Base-by-base conservation (phyloP, 2,797 vertebrate genomes). In the Tympanoctomys barrerae region DNA sequence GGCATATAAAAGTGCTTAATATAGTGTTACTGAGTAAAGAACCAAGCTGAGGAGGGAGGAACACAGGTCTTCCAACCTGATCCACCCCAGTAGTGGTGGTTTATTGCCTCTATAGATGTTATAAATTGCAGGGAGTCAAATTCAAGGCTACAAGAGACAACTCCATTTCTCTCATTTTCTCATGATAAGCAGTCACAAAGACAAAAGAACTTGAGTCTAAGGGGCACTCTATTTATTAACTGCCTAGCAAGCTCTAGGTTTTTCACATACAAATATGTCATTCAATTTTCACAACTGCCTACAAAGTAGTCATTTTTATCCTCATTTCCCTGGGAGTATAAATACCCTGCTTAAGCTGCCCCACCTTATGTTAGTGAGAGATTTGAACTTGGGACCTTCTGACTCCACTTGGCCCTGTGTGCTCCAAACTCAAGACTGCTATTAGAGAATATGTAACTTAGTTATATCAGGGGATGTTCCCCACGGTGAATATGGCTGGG, bases 61-160 rank as follows among this genome's bases (percentile, higher is more conserved):
- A 28, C 42, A 90, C 57, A n/a, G 26, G 3, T 75, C 59, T 79
- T 77, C 14, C 54, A 89, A 87, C 33, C 57, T 57, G 57, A 31
- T 28, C 84, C 22, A 59, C 52, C 78, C 93, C 82, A 12, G 28
- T 92, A n/a, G 57, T 81, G 77, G 19, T 70, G 14, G 36, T 82
- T 80, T 78, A 87, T 68, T 33, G 81, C 49, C 83, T 73, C 75
- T 28, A 54, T 71, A 70, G 82, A 59, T 22, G 10, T 36, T 92
- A 11, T 90, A 89, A 95, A 95, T 94, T 87, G 89, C 62, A 82
- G 71, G 68, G 46, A 68, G 94, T 77, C 83, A 89, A 73, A 90
- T 64, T 78, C 89, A 95, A 93, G 94, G 81, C 57, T 89, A 1
- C 7, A 22, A 66, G 62, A 87, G 78, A 89, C 87, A 85, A 46